phyloP scores from a whole-genome alignment of 2,113 vertebrate genomes.

The Micromys minutus region DNA sequence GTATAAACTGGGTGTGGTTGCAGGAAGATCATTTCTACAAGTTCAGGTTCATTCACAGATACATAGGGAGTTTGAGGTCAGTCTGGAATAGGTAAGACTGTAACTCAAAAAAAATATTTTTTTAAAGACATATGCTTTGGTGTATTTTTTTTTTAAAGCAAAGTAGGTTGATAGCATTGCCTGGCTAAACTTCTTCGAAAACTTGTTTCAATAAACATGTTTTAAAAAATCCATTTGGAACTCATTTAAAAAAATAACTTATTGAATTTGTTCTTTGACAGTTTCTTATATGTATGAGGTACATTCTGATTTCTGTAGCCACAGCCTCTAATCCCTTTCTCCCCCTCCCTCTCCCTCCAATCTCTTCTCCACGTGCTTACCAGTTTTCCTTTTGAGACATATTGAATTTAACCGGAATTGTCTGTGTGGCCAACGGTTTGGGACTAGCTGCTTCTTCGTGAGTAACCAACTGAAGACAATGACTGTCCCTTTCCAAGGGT shows the following conservation, averaged over 20 bases:
- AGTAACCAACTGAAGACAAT: neutral
- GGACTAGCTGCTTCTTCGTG: neutral
- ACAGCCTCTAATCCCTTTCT: neutral
- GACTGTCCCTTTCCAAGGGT: neutral
- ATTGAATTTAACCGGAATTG: neutral
- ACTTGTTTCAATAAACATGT: constrained; percentile 48
- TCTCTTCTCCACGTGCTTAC: neutral
- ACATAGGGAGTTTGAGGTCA: neutral
- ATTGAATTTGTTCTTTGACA: neutral
- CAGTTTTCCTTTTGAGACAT: neutral
- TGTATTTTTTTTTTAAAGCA: constrained; percentile 14
- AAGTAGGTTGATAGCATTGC: neutral
- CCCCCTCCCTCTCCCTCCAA: neutral
- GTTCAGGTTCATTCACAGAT: neutral
- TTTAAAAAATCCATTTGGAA: neutral
- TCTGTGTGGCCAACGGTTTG: neutral
- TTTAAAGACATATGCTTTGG: neutral
- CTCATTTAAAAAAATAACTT: neutral
- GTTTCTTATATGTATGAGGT: neutral
- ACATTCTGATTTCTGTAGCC: neutral
- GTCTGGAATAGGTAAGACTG: neutral
- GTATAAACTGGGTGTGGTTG: neutral
- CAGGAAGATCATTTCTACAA: neutral
- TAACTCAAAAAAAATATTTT: neutral
- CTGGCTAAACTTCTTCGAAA: constrained; percentile 43